phyloP scores from a whole-genome alignment of 2,113 vertebrate species.

The Campylorhamphus procurvoides region DNA sequence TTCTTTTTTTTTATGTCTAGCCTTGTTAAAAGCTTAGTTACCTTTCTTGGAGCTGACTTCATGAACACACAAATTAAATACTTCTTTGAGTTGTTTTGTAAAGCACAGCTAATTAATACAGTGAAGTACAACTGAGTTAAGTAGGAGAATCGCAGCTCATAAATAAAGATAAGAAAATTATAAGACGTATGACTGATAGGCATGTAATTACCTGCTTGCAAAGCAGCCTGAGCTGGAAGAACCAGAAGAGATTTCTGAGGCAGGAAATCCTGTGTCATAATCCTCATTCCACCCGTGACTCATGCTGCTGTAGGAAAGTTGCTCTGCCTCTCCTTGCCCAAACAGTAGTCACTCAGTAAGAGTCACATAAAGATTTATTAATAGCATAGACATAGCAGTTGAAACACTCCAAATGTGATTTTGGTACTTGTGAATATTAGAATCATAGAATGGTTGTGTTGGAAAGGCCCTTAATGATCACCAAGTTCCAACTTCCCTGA shows the following conservation, averaged over 20 bases:
- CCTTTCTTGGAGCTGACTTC: not conserved
- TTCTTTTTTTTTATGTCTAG: not conserved
- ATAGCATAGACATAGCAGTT: not conserved
- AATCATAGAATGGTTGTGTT: not conserved
- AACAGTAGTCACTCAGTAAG: not conserved
- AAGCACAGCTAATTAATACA: not conserved
- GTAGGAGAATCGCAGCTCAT: not conserved
- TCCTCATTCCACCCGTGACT: not conserved
- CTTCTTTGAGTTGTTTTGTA: not conserved
- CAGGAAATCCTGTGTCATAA: slow-evolving; percentile 43
- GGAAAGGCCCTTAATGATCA: not conserved
- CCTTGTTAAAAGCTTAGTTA: not conserved
- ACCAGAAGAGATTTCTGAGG: not conserved
- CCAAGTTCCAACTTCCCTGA: not conserved
- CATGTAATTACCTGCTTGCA: slow-evolving; percentile 33
- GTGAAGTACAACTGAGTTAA: not conserved
- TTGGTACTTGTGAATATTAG: not conserved
- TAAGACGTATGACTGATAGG: slow-evolving; percentile 19
- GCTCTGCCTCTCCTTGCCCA: not conserved
- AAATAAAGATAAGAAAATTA: slow-evolving; percentile 50
- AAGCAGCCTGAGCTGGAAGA: slow-evolving; percentile 24
- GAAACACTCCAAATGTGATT: not conserved
- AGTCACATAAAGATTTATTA: not conserved
- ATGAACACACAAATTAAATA: not conserved
- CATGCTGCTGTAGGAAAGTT: not conserved